Base-by-base conservation (phyloP, 2,113 vertebrate species). In the Dascyllus trimaculatus region DNA sequence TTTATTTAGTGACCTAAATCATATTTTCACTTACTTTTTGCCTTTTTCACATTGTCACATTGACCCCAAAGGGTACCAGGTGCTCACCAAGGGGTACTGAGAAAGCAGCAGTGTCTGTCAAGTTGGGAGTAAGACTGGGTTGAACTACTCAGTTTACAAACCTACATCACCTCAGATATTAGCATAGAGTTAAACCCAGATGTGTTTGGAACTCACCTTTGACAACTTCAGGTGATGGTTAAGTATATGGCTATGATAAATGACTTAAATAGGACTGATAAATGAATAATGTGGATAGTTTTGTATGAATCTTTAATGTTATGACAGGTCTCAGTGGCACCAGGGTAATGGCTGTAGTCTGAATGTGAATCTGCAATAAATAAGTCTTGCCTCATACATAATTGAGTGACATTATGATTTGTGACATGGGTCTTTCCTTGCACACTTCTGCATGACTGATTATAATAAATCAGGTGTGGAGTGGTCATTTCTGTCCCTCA, bases 251-350 rank as follows among this genome's bases (percentile, higher is more conserved):
- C n/a, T 40, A 51, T 21, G 51, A 67, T 59, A 48, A 63, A 75
- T 35, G 40, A 59, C 29, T 57, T 11, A 52, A 70, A 53, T n/a
- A 53, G 35, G 51, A 21, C 26, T 46, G 15, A 24, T 45, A 56
- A 66, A 67, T 78, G 9, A 77, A 70, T 71, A 40, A 81, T 58
- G 56, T 29, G 52, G 35, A 53, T 71, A 71, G 77, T 84, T 65
- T 58, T 25, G 21, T 46, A 45, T 80, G 29, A 67, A 78, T 74
- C 56, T 63, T 84, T 81, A 21, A 78, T 75, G 45, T 58, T n/a
- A 25, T 1, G 38, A 63, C 65, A 71, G 69, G 54, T 43, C 40
- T 81, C 70, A 67, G 70, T 2, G 22, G 22, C 51, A 75, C 35
- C 26, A 14, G 7, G 21, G 5, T 76, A 75, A 72, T 75, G 56